Conservation (phyloP, 2,888 invertebrate genomes). For the Meteorus cinctellus region DNA sequence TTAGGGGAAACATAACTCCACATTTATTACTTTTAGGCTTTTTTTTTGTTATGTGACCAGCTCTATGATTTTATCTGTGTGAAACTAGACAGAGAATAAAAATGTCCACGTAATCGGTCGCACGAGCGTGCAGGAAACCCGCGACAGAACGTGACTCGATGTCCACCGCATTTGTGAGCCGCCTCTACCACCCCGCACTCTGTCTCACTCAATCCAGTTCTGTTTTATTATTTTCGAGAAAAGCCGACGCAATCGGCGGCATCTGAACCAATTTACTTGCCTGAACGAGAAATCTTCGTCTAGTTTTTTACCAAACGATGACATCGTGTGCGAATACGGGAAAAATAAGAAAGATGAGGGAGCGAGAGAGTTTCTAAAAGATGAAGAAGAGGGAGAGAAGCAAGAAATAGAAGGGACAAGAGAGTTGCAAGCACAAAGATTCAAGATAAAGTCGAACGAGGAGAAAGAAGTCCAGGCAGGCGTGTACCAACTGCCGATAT, state of each 20-base stretch:
- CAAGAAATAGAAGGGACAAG: constrained; percentile 43
- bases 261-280: constrained; percentile 46
- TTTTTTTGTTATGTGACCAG: constrained; percentile 8
- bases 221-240: constrained; percentile 33
- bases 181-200: background rate
- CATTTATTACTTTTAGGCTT: background rate
- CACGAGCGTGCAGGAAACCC: constrained; percentile 39
- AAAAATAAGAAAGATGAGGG: constrained; percentile 39
- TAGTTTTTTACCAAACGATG: constrained; percentile 46
- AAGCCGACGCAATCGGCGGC: constrained; percentile 42
- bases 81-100: constrained; percentile 41
- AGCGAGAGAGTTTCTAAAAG: constrained; percentile 41
- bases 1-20: constrained; percentile 11
- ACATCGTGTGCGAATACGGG: constrained; percentile 32
- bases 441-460: constrained; percentile 51
- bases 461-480: constrained; percentile 46
- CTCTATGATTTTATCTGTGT: constrained; percentile 39
- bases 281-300: constrained; percentile 50
- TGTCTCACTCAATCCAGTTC: constrained; percentile 20
- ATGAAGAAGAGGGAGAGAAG: constrained; percentile 44
- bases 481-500: constrained; percentile 46
- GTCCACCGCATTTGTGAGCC: constrained; percentile 14
- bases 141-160: constrained; percentile 40
- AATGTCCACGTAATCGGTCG: constrained; percentile 41
- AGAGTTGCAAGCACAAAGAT: constrained; percentile 54